Evolutionary conservation across 53 echinoderm and acorn worm genomes (phyloP), one percentile per base, ranked within the genome.

Genomic region (Arbacia lixula): DNA sequence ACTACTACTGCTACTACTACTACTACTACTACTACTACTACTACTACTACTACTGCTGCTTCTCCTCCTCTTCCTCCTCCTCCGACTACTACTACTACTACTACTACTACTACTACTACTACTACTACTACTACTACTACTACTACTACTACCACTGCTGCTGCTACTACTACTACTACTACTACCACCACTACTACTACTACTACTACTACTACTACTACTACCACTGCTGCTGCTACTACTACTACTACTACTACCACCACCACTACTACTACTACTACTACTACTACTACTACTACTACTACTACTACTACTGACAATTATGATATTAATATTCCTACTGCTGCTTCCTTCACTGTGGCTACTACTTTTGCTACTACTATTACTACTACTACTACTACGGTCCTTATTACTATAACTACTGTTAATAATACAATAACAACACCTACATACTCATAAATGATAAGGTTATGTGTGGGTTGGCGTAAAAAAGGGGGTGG

Each of bases 1-100:
- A 69, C 69, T 69, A 40, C 69, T 41, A 69, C 69, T 69, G 40
- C 69, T 69, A 69, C 69, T 69, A 69, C 69, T 69, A 69, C 69
- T 69, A 69, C 69, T 69, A 69, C 69, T 69, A 69, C 69, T 69
- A 69, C 69, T 69, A 21, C 69, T 41, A 69, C 69, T 41, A 40
- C 69, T 69, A 69, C 69, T 69, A 21, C 69, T 41, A 69, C 69
- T 69, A 40, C 69, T 69, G 46, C 1, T n/a, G n/a, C n/a, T n/a
- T n/a, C n/a, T n/a, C n/a, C n/a, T n/a, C n/a, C n/a, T n/a, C n/a
- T n/a, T n/a, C n/a, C n/a, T n/a, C n/a, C n/a, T n/a, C n/a, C n/a
- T n/a, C n/a, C n/a, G n/a, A n/a, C n/a, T n/a, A n/a, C 65, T 65
- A 33, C 65, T 65, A 2, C 21, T 56, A 56, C 21, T 20, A 20